Conservation (phyloP, 2,797 vertebrate genomes). For the Diceros bicornis region DNA sequence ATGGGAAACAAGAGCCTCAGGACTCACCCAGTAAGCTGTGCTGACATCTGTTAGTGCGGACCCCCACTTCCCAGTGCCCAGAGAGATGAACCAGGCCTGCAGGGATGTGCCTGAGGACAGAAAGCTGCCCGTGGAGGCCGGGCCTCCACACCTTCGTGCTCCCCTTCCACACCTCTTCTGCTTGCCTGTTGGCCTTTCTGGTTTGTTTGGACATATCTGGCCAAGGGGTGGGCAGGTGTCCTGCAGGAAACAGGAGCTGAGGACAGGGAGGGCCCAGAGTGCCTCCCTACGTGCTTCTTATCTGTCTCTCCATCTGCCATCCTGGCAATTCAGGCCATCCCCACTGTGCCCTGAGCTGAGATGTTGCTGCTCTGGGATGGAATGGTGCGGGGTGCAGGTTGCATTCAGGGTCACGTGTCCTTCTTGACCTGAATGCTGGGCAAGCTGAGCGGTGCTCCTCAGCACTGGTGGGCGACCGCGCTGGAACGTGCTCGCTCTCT, state of each 20-base stretch:
- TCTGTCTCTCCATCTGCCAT: background rate
- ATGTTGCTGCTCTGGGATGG: too few relatives aligned
- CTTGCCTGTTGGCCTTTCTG: background rate
- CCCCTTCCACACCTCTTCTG: background rate
- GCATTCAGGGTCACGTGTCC: fast-evolving
- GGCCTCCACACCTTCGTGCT: background rate
- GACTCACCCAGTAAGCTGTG: background rate
- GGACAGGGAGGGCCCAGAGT: background rate
- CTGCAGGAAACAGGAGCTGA: background rate
- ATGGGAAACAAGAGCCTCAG: too few relatives aligned
- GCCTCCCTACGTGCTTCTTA: fast-evolving
- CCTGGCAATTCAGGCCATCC: background rate
- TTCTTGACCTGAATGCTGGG: fast-evolving
- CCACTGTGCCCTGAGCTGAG: background rate
- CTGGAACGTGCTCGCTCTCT: background rate
- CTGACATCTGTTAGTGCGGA: background rate
- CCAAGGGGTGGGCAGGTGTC: background rate
- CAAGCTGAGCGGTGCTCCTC: background rate
- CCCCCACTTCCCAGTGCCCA: background rate
- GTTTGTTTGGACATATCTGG: background rate
- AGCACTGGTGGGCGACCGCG: background rate
- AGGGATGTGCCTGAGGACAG: fast-evolving
- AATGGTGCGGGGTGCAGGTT: fast-evolving
- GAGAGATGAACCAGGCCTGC: fast-evolving
- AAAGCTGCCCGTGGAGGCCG: background rate